Conservation (phyloP, 2,113 vertebrate species). For the Riparia riparia region DNA sequence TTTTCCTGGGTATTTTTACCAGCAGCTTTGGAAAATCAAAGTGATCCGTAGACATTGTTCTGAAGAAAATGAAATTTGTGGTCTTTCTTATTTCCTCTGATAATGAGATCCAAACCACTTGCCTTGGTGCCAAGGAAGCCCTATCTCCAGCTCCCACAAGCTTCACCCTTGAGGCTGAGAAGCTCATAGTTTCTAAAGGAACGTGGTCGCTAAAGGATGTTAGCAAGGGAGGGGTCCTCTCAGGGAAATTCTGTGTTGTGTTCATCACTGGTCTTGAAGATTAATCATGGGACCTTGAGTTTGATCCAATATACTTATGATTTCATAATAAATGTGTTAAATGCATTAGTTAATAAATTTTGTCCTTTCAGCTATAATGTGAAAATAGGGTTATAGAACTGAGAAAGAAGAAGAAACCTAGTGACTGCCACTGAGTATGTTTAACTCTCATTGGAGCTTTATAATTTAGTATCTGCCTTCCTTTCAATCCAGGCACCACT, state of each 20-base stretch:
- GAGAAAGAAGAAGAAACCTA: neutral
- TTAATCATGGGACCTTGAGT: neutral
- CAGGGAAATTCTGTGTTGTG: accelerated
- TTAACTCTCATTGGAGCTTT: neutral
- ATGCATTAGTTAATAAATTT: neutral
- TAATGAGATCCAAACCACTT: neutral
- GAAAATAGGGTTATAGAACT: neutral
- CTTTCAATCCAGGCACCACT: neutral
- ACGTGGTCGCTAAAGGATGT: neutral
- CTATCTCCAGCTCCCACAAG: neutral
- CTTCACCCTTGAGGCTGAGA: conserved; percentile 27
- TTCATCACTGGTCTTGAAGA: neutral
- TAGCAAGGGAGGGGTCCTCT: neutral
- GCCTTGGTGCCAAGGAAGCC: neutral
- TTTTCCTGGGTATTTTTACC: neutral
- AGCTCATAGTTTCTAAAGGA: conserved; percentile 3
- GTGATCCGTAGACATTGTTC: neutral
- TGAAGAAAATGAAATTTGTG: neutral
- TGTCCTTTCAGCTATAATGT: neutral
- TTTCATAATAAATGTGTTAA: neutral
- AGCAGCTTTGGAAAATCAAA: neutral
- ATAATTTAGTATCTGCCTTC: neutral
- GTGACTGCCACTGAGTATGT: neutral
- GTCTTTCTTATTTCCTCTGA: neutral
- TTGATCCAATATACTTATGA: neutral